These are phyloP conservation scores for Erannis defoliaria DNA, from an alignment of 2,888 invertebrate genomes.

Conservation along the genomic window DNA sequence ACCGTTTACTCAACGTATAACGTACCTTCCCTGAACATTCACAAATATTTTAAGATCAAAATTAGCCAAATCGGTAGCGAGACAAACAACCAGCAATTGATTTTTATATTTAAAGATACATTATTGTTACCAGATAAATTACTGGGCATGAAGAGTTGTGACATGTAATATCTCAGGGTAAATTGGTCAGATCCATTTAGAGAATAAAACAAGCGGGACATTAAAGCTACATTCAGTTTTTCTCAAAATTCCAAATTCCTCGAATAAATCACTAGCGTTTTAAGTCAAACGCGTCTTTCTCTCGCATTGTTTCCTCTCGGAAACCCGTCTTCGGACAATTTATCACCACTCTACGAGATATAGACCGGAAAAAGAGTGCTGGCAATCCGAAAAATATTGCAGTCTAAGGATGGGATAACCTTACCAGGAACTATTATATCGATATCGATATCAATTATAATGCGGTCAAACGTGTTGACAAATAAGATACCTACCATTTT, in stretches of 20 bases:
- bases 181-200: neutral
- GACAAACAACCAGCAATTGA: too few species aligned
- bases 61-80: too few species aligned
- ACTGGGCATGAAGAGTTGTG: too few species aligned
- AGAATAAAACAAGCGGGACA: slow-evolving; percentile 2
- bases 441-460: too few species aligned
- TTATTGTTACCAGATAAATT: too few species aligned
- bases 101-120: too few species aligned
- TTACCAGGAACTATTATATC: neutral
- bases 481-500: too few species aligned
- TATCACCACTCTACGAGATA: slow-evolving; percentile 47
- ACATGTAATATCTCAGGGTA: too few species aligned
- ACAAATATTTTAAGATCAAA: too few species aligned
- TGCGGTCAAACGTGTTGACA: too few species aligned
- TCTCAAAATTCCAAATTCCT: slow-evolving; percentile 29
- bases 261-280: slow-evolving; percentile 37
- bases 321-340: slow-evolving; percentile 45
- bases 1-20: too few species aligned
- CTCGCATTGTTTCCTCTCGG: slow-evolving; percentile 39
- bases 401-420: slow-evolving; percentile 28
- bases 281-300: slow-evolving; percentile 41
- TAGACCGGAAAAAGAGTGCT: slow-evolving; percentile 42
- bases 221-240: slow-evolving; percentile 20
- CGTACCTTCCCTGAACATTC: too few species aligned
- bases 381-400: slow-evolving; percentile 42